Conservation (phyloP, 2,888 invertebrate genomes). For the Meganola albula region DNA sequence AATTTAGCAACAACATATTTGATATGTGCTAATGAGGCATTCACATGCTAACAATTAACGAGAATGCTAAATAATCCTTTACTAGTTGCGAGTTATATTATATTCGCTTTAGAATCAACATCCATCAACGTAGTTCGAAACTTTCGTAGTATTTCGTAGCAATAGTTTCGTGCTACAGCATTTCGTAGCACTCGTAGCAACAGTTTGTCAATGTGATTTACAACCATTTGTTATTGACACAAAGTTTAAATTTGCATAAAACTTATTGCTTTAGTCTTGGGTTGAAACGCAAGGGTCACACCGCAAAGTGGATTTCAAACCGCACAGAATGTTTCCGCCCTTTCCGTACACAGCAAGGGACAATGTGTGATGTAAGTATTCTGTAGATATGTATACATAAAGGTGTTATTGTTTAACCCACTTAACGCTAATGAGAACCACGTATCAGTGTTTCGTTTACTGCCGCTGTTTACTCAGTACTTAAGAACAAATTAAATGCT, state of each 20-base stretch:
- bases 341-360: constrained; percentile 23
- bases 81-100: too few species aligned
- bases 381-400: too few species aligned
- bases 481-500: constrained; percentile 15
- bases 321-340: constrained; percentile 48
- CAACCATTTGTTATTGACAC: constrained; percentile 7
- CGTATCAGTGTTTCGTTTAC: constrained; percentile 20
- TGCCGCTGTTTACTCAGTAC: constrained; percentile 9
- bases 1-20: too few species aligned
- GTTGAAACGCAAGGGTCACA: constrained; percentile 33
- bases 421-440: constrained; percentile 29
- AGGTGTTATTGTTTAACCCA: constrained; percentile 33
- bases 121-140: constrained; percentile 22
- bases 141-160: constrained; percentile 35
- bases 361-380: too few species aligned
- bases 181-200: constrained; percentile 22
- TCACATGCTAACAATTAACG: neutral
- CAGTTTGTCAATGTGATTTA: constrained; percentile 8
- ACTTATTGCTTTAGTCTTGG: constrained; percentile 25
- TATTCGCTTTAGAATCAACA: constrained; percentile 11
- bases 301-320: constrained; percentile 56
- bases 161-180: constrained; percentile 19
- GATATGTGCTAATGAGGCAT: too few species aligned
- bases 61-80: neutral
- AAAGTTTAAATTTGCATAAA: constrained; percentile 17